Percentiles rank a stretch among this genome's conserved stretches.
Conservation (phyloP, 2,888 invertebrate genomes). For the Noctua janthina region DNA sequence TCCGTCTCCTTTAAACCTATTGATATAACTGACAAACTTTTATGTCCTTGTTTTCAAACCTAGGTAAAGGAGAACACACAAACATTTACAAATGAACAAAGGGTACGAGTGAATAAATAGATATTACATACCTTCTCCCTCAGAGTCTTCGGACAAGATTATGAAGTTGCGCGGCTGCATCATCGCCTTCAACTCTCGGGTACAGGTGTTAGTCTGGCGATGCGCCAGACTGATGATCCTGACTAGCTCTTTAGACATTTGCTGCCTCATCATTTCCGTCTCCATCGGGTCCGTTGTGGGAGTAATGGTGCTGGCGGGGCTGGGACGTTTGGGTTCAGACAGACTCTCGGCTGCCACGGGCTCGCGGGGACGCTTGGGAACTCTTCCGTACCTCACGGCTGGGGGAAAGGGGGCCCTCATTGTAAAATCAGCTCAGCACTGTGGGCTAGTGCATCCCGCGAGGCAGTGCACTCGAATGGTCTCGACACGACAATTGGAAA, state of each 20-base stretch:
- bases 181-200: conserved; percentile 94
- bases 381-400: conserved; percentile 99
- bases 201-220: conserved; percentile 96
- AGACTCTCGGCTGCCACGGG: conserved; percentile 70
- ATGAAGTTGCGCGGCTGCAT: conserved; percentile 70
- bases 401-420: conserved; percentile 65
- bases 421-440: conserved; percentile 27
- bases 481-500: conserved; percentile 80
- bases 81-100: background rate
- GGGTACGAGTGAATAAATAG: background rate
- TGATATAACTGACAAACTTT: background rate
- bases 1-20: background rate
- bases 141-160: conserved; percentile 72
- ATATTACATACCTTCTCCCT: conserved; percentile 64
- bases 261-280: conserved; percentile 65
- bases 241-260: conserved; percentile 79
- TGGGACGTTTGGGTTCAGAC: conserved; percentile 71
- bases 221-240: conserved; percentile 92
- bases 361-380: conserved; percentile 97
- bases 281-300: conserved; percentile 68
- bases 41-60: background rate
- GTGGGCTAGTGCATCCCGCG: conserved; percentile 72
- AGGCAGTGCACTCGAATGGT: conserved; percentile 65
- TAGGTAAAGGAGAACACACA: background rate
- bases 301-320: conserved; percentile 36